Percentiles rank a stretch among this genome's conserved stretches.
Evolutionary conservation across 35 echinoderm and acorn worm genomes (phyloP).

Genomic region (Eucidaris tribuloides): DNA sequence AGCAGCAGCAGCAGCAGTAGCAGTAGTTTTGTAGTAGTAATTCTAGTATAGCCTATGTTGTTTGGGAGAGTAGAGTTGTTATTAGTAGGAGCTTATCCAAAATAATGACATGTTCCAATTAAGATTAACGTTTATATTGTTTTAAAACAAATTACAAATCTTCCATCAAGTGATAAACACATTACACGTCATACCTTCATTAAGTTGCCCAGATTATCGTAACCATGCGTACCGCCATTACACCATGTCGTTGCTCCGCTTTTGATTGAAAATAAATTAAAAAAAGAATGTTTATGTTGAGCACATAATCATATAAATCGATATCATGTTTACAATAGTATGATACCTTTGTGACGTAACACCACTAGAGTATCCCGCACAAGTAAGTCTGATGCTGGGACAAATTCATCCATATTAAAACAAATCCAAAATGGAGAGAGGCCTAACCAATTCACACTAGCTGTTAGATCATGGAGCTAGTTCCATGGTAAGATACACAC

Average conservation of each 20-base stretch:
- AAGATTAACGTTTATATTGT: no score
- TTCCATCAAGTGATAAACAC: no score
- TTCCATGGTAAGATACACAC: no score
- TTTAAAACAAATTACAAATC: no score
- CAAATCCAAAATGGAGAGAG: no score
- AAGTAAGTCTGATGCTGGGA: neutral
- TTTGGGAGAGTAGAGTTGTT: neutral
- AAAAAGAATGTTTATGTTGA: neutral
- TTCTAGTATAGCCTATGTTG: neutral
- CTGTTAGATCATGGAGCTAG: no score
- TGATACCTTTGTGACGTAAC: neutral
- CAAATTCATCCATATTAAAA: neutral
- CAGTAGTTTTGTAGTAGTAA: no score
- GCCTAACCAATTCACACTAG: no score
- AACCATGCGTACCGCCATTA: conserved; percentile 30
- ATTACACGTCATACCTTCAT: conserved; percentile 32
- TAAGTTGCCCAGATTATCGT: conserved; percentile 30
- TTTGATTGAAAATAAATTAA: neutral
- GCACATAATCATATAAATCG: no score
- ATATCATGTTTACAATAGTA: neutral
- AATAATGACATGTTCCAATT: no score
- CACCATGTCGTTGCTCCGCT: conserved; percentile 24
- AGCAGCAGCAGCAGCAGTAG: no score
- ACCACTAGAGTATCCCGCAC: neutral
- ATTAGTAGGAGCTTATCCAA: neutral